Percentiles rank a stretch among this genome's conserved stretches.
These are phyloP conservation scores for Galendromus occidentalis DNA, from an alignment of 1,140 invertebrate genomes.

Conservation along the genomic window DNA sequence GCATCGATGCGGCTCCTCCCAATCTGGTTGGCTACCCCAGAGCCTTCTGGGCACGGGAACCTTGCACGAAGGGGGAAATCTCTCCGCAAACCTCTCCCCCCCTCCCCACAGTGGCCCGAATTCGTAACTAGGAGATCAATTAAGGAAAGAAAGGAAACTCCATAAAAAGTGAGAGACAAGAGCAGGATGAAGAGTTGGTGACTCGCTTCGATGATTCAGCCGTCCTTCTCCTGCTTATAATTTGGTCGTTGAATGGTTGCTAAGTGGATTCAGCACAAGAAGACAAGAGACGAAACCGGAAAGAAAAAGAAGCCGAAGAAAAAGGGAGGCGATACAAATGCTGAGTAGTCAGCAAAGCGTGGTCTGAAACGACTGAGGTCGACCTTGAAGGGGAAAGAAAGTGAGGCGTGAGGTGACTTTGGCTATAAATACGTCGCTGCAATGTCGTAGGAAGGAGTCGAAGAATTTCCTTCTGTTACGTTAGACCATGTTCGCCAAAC, in stretches of 20 bases:
- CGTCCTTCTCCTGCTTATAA: neutral
- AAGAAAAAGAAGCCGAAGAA: neutral
- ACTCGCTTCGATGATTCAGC: too few species aligned
- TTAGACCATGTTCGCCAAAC: neutral
- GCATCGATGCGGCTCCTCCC: too few species aligned
- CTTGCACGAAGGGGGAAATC: too few species aligned
- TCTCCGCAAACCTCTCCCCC: too few species aligned
- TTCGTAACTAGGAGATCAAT: too few species aligned
- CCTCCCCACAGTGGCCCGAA: too few species aligned
- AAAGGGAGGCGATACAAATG: neutral
- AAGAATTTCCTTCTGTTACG: neutral
- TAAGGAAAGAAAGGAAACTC: too few species aligned
- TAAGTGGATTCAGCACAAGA: neutral
- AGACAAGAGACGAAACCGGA: neutral
- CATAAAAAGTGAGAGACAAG: too few species aligned
- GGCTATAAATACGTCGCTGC: constrained; percentile 1
- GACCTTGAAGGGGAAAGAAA: neutral
- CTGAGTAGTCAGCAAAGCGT: neutral
- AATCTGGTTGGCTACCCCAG: too few species aligned
- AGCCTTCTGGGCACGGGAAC: too few species aligned
- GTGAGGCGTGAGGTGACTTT: neutral
- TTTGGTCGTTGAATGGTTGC: neutral
- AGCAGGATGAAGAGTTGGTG: too few species aligned
- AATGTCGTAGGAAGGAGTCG: neutral
- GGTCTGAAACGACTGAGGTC: neutral